Percentiles rank a stretch among this genome's conserved stretches.
Conservation (phyloP, 2,888 invertebrate genomes). For the Lumbricus terrestris region DNA sequence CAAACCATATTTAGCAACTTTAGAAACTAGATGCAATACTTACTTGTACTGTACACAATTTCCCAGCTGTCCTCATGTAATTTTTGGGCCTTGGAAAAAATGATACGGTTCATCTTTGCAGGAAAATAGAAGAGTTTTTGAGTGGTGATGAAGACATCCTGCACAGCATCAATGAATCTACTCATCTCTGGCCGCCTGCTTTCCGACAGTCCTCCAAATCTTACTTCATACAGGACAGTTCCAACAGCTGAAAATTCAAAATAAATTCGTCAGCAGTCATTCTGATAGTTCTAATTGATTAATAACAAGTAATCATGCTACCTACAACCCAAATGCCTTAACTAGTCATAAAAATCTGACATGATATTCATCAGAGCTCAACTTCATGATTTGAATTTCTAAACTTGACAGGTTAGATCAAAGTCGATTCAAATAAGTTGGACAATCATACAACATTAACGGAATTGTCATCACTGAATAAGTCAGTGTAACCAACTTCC, state of each 20-base stretch:
- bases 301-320: background rate
- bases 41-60: conserved; percentile 31
- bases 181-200: conserved; percentile 25
- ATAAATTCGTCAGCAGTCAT: background rate
- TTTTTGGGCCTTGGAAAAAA: conserved; percentile 28
- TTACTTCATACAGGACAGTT: conserved; percentile 35
- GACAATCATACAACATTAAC: too few relatives aligned
- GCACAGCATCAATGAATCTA: conserved; percentile 34
- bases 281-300: background rate
- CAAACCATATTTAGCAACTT: too few relatives aligned
- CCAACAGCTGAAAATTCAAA: conserved; percentile 33
- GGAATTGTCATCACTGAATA: too few relatives aligned
- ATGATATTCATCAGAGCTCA: too few relatives aligned
- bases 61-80: conserved; percentile 35
- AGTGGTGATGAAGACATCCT: conserved; percentile 32
- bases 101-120: conserved; percentile 8
- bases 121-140: conserved; percentile 29
- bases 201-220: conserved; percentile 35
- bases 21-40: background rate
- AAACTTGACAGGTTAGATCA: too few relatives aligned
- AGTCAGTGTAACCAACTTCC: too few relatives aligned
- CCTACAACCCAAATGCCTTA: background rate
- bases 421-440: too few relatives aligned
- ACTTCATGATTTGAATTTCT: too few relatives aligned
- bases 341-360: background rate